Conservation (phyloP, 2,888 invertebrate genomes). For the Oscheius sp. region DNA sequence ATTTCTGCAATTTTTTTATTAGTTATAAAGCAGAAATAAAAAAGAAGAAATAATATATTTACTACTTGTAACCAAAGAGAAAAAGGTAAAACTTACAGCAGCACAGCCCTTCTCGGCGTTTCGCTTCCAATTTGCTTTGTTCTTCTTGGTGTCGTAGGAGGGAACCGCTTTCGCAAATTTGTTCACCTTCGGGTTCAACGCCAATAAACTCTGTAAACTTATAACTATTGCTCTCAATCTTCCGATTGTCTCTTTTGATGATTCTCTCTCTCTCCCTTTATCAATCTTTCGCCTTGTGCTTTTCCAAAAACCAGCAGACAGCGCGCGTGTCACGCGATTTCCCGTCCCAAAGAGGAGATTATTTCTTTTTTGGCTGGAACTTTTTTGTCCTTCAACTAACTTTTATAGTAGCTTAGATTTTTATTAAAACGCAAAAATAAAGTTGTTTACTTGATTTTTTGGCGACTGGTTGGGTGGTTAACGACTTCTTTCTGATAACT, state of each 20-base stretch:
- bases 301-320: too few species aligned
- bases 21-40: background rate
- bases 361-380: too few species aligned
- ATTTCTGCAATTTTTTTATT: constrained; percentile 47
- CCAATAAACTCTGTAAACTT: constrained; percentile 81
- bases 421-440: too few species aligned
- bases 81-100: constrained; percentile 76
- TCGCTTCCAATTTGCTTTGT: constrained; percentile 93
- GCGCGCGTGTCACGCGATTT: too few species aligned
- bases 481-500: too few species aligned
- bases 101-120: constrained; percentile 85
- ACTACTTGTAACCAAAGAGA: background rate
- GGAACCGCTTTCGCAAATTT: constrained; percentile 83
- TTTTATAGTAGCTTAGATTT: too few species aligned
- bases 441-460: too few species aligned
- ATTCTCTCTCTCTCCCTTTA: background rate
- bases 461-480: too few species aligned
- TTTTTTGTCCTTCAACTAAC: too few species aligned
- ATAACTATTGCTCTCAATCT: too few species aligned
- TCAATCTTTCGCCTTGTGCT: too few species aligned
- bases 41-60: background rate
- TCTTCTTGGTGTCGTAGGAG: constrained; percentile 83
- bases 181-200: constrained; percentile 85
- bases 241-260: background rate
- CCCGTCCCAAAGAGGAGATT: too few species aligned